These are phyloP conservation scores for Gryon sp. DNA, from an alignment of 1,140 invertebrate species.

Conservation along the genomic window DNA sequence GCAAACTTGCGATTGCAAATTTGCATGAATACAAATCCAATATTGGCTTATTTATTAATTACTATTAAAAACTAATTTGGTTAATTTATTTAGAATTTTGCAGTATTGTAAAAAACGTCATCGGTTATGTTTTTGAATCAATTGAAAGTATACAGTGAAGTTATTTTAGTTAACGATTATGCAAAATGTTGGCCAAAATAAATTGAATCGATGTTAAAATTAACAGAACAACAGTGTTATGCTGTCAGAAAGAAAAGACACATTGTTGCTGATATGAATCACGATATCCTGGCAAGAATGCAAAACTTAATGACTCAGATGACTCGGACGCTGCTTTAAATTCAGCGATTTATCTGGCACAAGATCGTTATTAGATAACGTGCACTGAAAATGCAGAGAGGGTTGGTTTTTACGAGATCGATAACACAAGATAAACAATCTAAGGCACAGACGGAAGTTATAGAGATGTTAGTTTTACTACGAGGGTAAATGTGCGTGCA, in stretches of 20 bases:
- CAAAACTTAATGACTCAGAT: constrained; percentile 60
- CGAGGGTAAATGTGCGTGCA: constrained; percentile 43
- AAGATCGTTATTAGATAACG: constrained; percentile 58
- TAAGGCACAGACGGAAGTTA: constrained; percentile 53
- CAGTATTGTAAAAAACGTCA: too few species aligned
- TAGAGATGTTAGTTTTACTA: constrained; percentile 41
- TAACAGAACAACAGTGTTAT: constrained; percentile 30
- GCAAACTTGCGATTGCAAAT: too few species aligned
- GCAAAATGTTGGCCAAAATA: constrained; percentile 32
- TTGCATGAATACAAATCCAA: too few species aligned
- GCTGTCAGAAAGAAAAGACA: constrained; percentile 35
- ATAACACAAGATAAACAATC: constrained; percentile 53
- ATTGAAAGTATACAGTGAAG: too few species aligned
- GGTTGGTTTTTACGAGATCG: constrained; percentile 54
- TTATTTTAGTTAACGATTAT: too few species aligned
- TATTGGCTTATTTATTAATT: too few species aligned
- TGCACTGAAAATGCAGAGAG: constrained; percentile 31
- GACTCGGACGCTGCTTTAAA: constrained; percentile 52
- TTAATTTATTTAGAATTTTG: too few species aligned
- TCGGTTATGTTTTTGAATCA: too few species aligned
- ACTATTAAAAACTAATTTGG: too few species aligned
- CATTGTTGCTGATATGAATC: constrained; percentile 43
- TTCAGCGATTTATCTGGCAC: constrained; percentile 47
- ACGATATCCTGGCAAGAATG: constrained; percentile 41
- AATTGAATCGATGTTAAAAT: constrained; percentile 28